Percentiles rank a stretch among this genome's conserved stretches.
Evolutionary conservation across 2,113 vertebrate genomes (phyloP).

Genomic region (Nothocercus julius): DNA sequence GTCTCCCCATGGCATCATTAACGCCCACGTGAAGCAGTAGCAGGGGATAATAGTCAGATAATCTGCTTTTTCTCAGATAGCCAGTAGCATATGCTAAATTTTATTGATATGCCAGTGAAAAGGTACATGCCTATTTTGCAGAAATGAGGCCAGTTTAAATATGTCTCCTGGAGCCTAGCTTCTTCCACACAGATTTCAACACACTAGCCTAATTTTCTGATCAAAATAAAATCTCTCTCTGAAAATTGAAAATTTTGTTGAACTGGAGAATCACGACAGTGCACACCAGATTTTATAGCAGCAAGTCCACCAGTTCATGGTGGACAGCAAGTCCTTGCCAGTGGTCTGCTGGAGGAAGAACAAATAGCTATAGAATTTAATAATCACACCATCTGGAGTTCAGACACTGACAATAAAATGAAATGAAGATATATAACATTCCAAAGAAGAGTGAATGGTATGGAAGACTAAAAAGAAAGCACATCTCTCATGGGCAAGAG

Average conservation of each 20-base stretch:
- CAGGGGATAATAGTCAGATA: no score
- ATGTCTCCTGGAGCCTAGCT: neutral
- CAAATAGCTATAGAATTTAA: slow-evolving; percentile 10
- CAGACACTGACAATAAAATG: neutral
- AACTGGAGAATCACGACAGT: neutral
- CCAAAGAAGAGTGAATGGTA: neutral
- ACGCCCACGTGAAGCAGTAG: no score
- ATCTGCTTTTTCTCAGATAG: neutral
- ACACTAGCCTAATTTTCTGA: neutral
- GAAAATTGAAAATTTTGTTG: neutral
- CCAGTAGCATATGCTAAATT: neutral
- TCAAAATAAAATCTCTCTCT: neutral
- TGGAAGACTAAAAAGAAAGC: neutral
- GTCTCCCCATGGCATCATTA: no score
- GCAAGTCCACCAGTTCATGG: neutral
- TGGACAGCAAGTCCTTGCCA: neutral
- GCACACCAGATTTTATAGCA: neutral
- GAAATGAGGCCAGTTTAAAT: neutral
- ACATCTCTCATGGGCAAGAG: neutral
- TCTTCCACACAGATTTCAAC: neutral
- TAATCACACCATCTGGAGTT: slow-evolving; percentile 18
- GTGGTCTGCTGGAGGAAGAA: neutral
- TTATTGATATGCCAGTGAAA: neutral
- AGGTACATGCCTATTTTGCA: neutral
- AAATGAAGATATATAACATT: neutral